These are phyloP conservation scores for Ctenodactylus gundi DNA, from an alignment of 2,113 vertebrate genomes.

Conservation along the genomic window DNA sequence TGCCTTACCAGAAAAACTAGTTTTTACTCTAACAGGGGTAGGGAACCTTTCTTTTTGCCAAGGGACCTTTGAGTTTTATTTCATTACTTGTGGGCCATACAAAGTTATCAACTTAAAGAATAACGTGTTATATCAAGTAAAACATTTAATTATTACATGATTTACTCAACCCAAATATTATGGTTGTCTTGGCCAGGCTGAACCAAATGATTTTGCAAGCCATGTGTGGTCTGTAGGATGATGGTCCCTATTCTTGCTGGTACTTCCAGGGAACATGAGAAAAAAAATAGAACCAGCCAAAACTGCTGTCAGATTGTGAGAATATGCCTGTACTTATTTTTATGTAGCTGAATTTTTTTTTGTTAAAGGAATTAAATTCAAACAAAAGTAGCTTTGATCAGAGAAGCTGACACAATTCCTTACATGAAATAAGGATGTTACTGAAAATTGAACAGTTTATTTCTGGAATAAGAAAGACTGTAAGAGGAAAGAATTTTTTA, in stretches of 20 bases:
- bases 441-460: not conserved
- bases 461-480: not conserved
- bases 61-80: too few species aligned
- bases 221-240: too few species aligned
- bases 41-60: too few species aligned
- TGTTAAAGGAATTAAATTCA: conserved; percentile 44
- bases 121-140: too few species aligned
- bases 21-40: not conserved
- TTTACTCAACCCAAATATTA: too few species aligned
- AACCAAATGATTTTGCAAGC: too few species aligned
- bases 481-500: not conserved
- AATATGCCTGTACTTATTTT: not conserved
- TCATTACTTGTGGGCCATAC: too few species aligned
- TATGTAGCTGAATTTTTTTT: not conserved
- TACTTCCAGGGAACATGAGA: not conserved
- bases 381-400: conserved; percentile 53
- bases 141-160: too few species aligned
- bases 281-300: not conserved
- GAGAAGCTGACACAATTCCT: conserved; percentile 38
- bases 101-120: too few species aligned
- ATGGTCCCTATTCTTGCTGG: too few species aligned
- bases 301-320: not conserved
- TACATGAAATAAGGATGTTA: conserved; percentile 17
- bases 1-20: not conserved
- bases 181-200: too few species aligned